Evolutionary conservation across 2,888 invertebrate species (phyloP), one percentile per base, ranked within the genome.

Genomic region (Lobophora halterata): DNA sequence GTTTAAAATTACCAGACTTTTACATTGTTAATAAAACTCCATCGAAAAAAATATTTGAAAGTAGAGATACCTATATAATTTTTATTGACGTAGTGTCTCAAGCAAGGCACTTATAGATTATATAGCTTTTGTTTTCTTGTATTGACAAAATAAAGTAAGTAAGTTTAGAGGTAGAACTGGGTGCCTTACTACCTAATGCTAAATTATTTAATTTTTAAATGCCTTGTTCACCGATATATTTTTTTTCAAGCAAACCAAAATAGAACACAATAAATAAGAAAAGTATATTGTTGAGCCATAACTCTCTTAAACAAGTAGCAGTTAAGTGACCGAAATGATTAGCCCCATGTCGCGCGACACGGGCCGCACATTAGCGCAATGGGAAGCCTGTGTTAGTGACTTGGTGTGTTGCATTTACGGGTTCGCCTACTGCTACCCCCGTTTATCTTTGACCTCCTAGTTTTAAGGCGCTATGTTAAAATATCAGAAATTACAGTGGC

Each of bases 291-390:
- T 52, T 42, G 24, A 54, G 63, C 70, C 69, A 75, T 79, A 68
- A 69, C 64, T 67, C 60, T 67, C 60, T 65, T 66, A 65, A 67
- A 68, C 58, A 67, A 61, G 65, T 68, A 65, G 66, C 56, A 58
- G 69, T 72, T 72, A 77, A 81, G 83, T 81, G 81, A 67, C 64
- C 67, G 60, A 72, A 73, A 77, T 74, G 74, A 71, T 71, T 65
- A 69, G 72, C 79, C 68, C 57, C 86, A 56, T 55, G 76, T 70
- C 59, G 85, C 21, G 75, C 67, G 58, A 86, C 86, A 86, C 50
- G 73, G 51, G 50, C 63, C 54, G 51, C 57, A 68, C 79, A 76
- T 82, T 82, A 82, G 52, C 66, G 58, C 65, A 65, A 70, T 67
- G 71, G 61, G 69, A 56, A 55, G 65, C 59, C 62, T 61, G 47